Evolutionary conservation across 2,888 invertebrate genomes (phyloP).

Genomic region (Smittia aterrima): DNA sequence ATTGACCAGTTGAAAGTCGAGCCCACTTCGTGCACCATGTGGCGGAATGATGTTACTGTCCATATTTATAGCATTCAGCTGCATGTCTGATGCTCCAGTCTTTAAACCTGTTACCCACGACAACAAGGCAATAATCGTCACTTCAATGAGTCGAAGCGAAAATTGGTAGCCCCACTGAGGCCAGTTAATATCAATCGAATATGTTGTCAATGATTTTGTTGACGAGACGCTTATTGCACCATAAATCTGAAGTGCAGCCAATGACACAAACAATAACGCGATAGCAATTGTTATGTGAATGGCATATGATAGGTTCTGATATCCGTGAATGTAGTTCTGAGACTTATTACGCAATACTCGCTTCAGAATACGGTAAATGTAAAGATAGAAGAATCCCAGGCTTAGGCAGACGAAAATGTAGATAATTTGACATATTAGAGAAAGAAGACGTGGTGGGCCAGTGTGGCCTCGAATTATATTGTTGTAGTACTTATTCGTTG

Average conservation of each 20-base stretch:
- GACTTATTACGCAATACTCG: conserved; percentile 72
- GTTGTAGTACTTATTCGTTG: conserved; percentile 43
- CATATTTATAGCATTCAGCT: conserved; percentile 56
- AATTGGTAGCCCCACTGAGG: conserved; percentile 90
- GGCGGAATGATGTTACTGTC: conserved; percentile 48
- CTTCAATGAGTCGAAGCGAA: conserved; percentile 78
- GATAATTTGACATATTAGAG: conserved; percentile 78
- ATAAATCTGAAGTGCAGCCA: conserved; percentile 82
- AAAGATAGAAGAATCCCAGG: conserved; percentile 80
- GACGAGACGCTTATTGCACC: conserved; percentile 67
- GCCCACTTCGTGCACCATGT: conserved; percentile 41
- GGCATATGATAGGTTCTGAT: conserved; percentile 79
- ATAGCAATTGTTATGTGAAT: conserved; percentile 87
- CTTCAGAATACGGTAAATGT: conserved; percentile 75
- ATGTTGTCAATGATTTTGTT: conserved; percentile 48
- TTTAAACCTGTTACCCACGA: conserved; percentile 83
- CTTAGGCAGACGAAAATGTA: conserved; percentile 82
- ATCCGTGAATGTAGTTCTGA: conserved; percentile 75
- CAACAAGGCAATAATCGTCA: conserved; percentile 80
- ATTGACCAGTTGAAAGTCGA: conserved; percentile 44
- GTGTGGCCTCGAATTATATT: conserved; percentile 48
- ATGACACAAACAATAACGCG: conserved; percentile 76
- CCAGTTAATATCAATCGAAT: conserved; percentile 68
- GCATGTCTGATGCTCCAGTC: conserved; percentile 55
- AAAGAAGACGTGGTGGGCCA: conserved; percentile 59